Base-by-base conservation (phyloP, 2,797 vertebrate species). In the Catharus ustulatus region DNA sequence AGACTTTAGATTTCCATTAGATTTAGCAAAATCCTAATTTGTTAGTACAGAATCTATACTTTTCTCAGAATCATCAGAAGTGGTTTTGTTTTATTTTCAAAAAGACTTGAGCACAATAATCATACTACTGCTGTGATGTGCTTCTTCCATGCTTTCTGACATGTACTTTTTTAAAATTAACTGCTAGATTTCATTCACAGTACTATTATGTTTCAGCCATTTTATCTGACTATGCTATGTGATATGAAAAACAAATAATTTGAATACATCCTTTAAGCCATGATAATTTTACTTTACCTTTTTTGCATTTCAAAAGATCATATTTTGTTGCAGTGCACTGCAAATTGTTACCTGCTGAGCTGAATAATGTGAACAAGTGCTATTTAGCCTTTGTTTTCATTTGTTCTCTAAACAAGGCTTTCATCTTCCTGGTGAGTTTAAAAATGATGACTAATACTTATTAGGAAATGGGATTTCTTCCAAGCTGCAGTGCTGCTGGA, bases 341-440 rank as follows among this genome's bases (percentile, higher is more conserved):
- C 26, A 49, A 62, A 71, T 5, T 38, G 22, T 43, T 62, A 61
- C 46, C 59, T 69, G 26, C 32, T 59, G 67, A 76, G 34, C 40
- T n/a, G 77, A 75, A 67, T 57, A 79, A 79, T 3, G 6, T 24
- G 42, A 77, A 52, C 45, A 72, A 66, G 51, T 77, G 24, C 6
- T 64, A 34, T 88, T 86, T 73, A 80, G 63, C 36, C 59, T 94
- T 90, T 90, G 36, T 67, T 89, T 88, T n/a, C n/a, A 36, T 69
- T 79, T 94, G 20, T 36, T 30, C 34, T 90, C 32, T 79, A 38
- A 72, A 86, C 10, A 61, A 82, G 24, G n/a, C 19, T 73, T 90
- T 42, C 4, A n/a, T 66, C 24, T 83, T 91, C 42, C 38, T 38
- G 15, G 14, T 22, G 42, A 78, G 51, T 75, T 84, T 59, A 48